Percentiles rank a stretch among this genome's conserved stretches.
Conservation (phyloP, 2,888 invertebrate genomes). For the Nomada fabriciana region DNA sequence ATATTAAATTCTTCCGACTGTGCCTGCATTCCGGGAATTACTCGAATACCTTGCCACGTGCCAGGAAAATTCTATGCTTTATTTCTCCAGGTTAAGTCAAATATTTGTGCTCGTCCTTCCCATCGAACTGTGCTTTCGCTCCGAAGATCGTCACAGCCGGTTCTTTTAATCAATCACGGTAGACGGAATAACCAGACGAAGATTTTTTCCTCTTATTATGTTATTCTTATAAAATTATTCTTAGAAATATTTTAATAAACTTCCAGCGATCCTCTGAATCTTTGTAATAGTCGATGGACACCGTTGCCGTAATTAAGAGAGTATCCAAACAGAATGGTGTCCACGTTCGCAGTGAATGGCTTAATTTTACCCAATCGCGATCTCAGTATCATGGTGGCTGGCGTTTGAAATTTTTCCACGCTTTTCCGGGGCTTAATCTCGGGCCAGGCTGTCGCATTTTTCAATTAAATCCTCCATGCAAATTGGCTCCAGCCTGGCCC, state of each 20-base stretch:
- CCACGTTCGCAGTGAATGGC: background rate
- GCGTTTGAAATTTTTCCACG: slow-evolving; percentile 53
- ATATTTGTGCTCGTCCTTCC: slow-evolving; percentile 11
- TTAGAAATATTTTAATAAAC: too few species aligned
- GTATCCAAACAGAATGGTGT: background rate
- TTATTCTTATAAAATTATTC: background rate
- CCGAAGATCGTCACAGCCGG: slow-evolving; percentile 2
- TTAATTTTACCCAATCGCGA: slow-evolving; percentile 56
- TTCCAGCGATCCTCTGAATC: background rate
- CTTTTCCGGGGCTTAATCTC: slow-evolving; percentile 66
- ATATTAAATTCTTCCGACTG: slow-evolving; percentile 70
- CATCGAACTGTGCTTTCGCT: background rate
- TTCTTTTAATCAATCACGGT: slow-evolving; percentile 3
- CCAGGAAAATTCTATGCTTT: slow-evolving; percentile 49
- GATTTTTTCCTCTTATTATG: background rate
- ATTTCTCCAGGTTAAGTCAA: slow-evolving; percentile 37
- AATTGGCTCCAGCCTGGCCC: slow-evolving; percentile 68
- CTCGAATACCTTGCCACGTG: slow-evolving; percentile 46
- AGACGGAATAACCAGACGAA: background rate
- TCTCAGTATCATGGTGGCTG: background rate
- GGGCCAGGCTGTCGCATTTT: slow-evolving; percentile 70
- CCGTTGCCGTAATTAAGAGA: background rate
- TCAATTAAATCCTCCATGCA: slow-evolving; percentile 77
- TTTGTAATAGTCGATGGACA: background rate
- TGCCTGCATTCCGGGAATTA: slow-evolving; percentile 53